Conservation (phyloP, 2,797 vertebrate genomes). For the Hephaestus fuliginosus region DNA sequence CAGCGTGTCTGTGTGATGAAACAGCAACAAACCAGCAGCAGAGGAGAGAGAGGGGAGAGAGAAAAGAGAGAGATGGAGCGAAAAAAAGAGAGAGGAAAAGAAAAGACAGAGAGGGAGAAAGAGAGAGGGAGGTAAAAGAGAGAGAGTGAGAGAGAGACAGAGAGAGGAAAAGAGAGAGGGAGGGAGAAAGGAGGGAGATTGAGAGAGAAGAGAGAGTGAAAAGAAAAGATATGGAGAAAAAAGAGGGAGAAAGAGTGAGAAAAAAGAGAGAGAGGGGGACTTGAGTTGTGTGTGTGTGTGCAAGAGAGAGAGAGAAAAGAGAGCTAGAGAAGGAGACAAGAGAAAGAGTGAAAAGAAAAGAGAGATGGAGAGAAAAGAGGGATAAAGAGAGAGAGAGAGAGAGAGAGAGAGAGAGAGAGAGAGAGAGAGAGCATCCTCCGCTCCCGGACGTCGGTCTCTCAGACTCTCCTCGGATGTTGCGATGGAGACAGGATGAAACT, state of each 20-base stretch:
- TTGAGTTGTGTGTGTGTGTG: no score
- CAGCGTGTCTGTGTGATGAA: conserved; percentile 5
- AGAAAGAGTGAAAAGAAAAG: conserved; percentile 28
- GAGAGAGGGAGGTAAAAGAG: conserved; percentile 4
- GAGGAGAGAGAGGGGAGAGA: conserved; percentile 15
- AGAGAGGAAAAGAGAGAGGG: background rate
- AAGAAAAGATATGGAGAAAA: no score
- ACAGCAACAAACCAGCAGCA: conserved; percentile 3
- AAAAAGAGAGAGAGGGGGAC: conserved; percentile 20
- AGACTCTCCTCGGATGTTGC: conserved; percentile 75
- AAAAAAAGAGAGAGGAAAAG: conserved; percentile 20
- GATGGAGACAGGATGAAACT: conserved; percentile 75
- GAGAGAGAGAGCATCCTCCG: conserved; percentile 51
- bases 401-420: conserved; percentile 35
- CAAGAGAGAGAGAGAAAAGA: background rate
- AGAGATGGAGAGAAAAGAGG: conserved; percentile 27
- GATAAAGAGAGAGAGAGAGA: conserved; percentile 28
- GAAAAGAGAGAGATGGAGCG: conserved; percentile 30
- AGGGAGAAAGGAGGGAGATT: no score
- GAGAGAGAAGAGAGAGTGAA: no score
- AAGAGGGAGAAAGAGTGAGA: conserved; percentile 32
- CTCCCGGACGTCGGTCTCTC: conserved; percentile 48
- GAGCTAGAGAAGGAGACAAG: conserved; percentile 35
- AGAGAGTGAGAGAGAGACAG: conserved; percentile 23
- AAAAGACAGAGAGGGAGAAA: no score